Base-by-base conservation (phyloP, 2,113 vertebrate genomes). In the Elephantulus edwardii region DNA sequence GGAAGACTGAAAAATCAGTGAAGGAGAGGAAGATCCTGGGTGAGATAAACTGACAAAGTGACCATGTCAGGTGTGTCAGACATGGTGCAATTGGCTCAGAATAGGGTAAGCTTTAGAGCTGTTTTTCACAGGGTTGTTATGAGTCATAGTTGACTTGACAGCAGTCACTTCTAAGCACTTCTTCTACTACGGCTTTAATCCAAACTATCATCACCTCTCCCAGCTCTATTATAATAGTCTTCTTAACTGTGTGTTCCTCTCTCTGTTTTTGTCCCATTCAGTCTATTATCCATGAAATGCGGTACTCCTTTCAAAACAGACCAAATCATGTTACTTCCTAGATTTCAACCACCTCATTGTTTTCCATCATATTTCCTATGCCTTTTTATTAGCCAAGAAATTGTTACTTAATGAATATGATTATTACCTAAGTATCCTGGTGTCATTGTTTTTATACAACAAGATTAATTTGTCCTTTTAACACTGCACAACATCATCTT, bases 141-240 rank as follows among this genome's bases (percentile, higher is more conserved):
- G 26, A 33, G 12, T 13, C 16, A 14, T 13, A 62, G 33, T 6
- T 14, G 12, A 62, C 30, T 62, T 62, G 58, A 62, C 14, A 11
- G 58, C 26, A 30, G 13, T 12, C 48, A 50, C 0, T n/a, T 35
- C 6, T 10, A 42, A 26, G 1, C 22, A 20, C 3, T 4, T 88
- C 30, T 5, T 83, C 14, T 22, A 35, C 2, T 35, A 30, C 7
- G 20, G 60, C 6, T 11, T 26, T 26, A 24, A 58, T 66, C 8
- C 13, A 42, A 89, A 62, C 35, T 28, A 38, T 60, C 30, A 24
- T 8, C 0, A 0, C 11, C 28, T 80, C 76, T 64, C 13, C 14
- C 0, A 2, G 52, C 2, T n/a, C 50, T 35, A 3, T 60, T 35
- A 3, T 7, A 54, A 26, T 8, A 33, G 22, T 56, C 2, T 8